Percentiles rank a stretch among this genome's conserved stretches.
phyloP scores from a whole-genome alignment of 2,113 vertebrate genomes.

The Maylandia zebra region DNA sequence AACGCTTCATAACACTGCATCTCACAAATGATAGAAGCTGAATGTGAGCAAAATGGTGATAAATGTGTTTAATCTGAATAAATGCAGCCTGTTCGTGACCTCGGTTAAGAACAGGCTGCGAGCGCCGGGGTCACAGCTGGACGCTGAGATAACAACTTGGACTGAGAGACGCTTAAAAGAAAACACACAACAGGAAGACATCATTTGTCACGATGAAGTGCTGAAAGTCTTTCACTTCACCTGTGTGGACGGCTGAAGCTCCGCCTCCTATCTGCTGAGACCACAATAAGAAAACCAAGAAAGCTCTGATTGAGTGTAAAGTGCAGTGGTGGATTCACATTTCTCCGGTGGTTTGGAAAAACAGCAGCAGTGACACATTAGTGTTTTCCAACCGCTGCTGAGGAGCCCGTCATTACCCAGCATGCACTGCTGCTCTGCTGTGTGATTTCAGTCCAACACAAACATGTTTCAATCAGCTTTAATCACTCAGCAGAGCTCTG shows the following conservation, averaged over 20 bases:
- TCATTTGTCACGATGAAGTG: neutral
- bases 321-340: neutral
- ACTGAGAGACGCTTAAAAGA: neutral
- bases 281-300: neutral
- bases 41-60: neutral
- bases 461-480: neutral
- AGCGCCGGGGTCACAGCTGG: neutral
- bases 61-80: neutral
- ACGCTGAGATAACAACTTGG: neutral
- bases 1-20: neutral
- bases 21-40: neutral
- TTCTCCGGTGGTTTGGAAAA: neutral
- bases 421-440: neutral
- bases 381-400: neutral
- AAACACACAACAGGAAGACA: neutral
- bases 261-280: neutral
- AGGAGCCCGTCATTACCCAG: neutral
- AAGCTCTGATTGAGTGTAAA: neutral
- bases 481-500: neutral
- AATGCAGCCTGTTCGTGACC: neutral
- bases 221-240: neutral
- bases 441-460: neutral
- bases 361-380: neutral
- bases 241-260: neutral
- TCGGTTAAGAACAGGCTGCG: neutral